Evolutionary conservation across 2,797 vertebrate species (phyloP).

Genomic region (Ammospiza maritima): DNA sequence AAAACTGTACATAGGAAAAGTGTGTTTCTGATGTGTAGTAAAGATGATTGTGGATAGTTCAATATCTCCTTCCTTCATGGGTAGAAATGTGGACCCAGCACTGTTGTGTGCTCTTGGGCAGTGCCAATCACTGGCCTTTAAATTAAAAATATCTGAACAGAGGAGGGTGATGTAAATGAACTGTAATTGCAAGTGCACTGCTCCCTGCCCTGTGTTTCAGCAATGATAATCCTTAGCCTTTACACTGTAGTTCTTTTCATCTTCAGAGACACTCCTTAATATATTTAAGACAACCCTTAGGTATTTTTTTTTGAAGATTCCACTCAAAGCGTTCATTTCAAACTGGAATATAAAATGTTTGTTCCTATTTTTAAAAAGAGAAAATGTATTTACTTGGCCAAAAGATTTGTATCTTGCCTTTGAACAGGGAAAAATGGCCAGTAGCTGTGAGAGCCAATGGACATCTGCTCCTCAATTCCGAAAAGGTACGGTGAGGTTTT

Average conservation of each 20-base stretch:
- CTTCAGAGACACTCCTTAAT: not conserved
- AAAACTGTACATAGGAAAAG: not conserved
- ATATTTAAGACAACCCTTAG: not conserved
- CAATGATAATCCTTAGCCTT: not conserved
- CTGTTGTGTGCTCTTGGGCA: not conserved
- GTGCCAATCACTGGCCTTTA: not conserved
- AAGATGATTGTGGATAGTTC: not conserved
- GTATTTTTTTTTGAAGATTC: not conserved
- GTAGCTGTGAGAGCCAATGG: slow-evolving; percentile 93
- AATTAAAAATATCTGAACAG: not conserved
- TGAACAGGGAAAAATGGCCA: slow-evolving; percentile 93
- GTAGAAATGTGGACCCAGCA: not conserved
- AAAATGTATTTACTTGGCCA: not conserved
- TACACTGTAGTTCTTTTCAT: not conserved
- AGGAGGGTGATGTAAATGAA: not conserved
- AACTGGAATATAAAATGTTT: not conserved
- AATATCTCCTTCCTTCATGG: not conserved
- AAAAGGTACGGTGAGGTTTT: slow-evolving; percentile 83
- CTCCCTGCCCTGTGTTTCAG: not conserved
- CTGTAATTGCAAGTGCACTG: not conserved
- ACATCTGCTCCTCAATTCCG: slow-evolving; percentile 97
- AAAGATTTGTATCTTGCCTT: slow-evolving; percentile 2
- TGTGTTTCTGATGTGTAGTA: not conserved
- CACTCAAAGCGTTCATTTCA: not conserved
- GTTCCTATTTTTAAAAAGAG: not conserved